A percentile compares a stretch with the other conserved stretches of the same genome.
Conservation (phyloP, 2,797 vertebrate genomes). For the Crocodylus rhombifer region DNA sequence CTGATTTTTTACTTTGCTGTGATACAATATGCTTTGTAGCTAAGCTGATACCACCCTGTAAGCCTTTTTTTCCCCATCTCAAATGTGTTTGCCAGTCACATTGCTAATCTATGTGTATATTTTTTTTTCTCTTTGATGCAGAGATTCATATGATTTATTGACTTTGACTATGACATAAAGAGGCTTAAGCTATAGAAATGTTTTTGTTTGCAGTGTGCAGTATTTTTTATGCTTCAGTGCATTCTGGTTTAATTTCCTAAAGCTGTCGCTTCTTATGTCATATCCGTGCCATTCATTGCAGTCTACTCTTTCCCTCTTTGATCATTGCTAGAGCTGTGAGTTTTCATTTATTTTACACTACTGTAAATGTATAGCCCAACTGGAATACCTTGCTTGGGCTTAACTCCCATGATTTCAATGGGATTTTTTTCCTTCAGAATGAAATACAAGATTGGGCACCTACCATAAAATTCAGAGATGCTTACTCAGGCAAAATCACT, state of each 20-base stretch:
- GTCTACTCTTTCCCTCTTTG: constrained; percentile 25
- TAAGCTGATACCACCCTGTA: constrained; percentile 76
- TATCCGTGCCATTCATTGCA: constrained; percentile 74
- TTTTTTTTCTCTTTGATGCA: constrained; percentile 78
- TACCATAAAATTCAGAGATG: background rate
- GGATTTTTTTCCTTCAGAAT: background rate
- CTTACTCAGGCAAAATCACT: background rate
- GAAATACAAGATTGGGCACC: background rate
- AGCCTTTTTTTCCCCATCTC: constrained; percentile 78
- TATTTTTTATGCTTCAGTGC: constrained; percentile 68
- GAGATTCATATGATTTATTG: constrained; percentile 79
- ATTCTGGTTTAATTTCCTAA: constrained; percentile 76
- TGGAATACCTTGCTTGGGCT: constrained; percentile 9
- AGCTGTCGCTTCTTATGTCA: constrained; percentile 73
- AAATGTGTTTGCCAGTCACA: constrained; percentile 93
- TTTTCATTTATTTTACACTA: constrained; percentile 67
- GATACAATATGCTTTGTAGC: constrained; percentile 83
- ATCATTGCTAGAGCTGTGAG: constrained; percentile 68
- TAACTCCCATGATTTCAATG: constrained; percentile 17
- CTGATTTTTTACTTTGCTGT: constrained; percentile 78
- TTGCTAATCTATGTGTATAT: constrained; percentile 88
- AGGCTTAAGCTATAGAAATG: constrained; percentile 68
- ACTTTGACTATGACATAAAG: constrained; percentile 70
- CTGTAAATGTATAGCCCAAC: constrained; percentile 22
- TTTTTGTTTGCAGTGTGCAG: constrained; percentile 77